Evolutionary conservation across 2,888 invertebrate genomes (phyloP), one percentile per base, ranked within the genome.

Genomic region (Drosophila picticornis): DNA sequence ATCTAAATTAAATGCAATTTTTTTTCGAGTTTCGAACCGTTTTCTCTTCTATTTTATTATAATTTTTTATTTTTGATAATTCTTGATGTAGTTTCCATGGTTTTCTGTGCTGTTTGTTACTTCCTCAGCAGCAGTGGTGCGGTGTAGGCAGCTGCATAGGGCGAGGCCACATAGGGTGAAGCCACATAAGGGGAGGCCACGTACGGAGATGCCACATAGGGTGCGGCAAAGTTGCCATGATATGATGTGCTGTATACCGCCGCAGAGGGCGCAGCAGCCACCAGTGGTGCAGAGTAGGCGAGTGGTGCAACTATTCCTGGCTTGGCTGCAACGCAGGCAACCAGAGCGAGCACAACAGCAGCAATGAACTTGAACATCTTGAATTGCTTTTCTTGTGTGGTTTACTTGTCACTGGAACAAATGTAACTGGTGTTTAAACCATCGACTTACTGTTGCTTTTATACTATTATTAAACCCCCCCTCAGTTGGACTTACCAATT

Each of bases 201-300:
- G 11, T 84, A 83, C 0, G 85, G 81, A 9, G 94, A 91, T 19
- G 93, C 85, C n/a, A 85, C 84, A 29, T 86, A 90, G 27, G 84
- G 83, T 4, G 84, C 66, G 2, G 94, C 94, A 4, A 93, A 29
- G 95, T 94, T 78, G 90, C 91, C 65, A 85, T 89, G 80, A 25
- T 79, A 64, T 81, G 89, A 52, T 86, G 92, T 36, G 94, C 80
- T 31, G 94, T 77, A 77, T n/a, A 77, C 77, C 11, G 80, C 94
- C 1, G 94, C 91, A 32, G 93, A 74, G 1, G 94, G 94, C 6
- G 95, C 94, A 13, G 84, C 91, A 86, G 72, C 74, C 40, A 91
- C 91, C 56, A 92, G 70, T 36, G 92, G 92, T 64, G 92, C 90
- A 3, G 90, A 77, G 80, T 92, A 92, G 68, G 91, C 91, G 62